These are phyloP conservation scores for Montipora efflorescens DNA, from an alignment of 64 coral and sea anemone species.

Conservation along the genomic window DNA sequence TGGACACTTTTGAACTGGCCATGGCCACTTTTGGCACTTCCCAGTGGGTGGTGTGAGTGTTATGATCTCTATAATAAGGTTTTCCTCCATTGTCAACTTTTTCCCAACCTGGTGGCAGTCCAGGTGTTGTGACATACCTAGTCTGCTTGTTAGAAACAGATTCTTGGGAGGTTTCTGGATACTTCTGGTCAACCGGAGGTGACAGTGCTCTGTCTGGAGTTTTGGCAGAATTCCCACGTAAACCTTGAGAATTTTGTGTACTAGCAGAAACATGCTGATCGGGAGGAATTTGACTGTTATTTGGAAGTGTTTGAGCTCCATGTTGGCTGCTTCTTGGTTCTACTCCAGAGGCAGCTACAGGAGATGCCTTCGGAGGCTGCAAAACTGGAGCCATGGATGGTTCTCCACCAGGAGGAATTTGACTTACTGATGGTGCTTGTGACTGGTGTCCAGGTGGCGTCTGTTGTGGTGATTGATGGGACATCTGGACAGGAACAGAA, in stretches of 20 bases:
- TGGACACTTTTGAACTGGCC: background rate
- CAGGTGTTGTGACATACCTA: constrained; percentile 50
- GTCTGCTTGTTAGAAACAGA: background rate
- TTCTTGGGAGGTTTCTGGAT: background rate
- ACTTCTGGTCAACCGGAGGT: background rate
- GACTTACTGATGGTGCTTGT: background rate
- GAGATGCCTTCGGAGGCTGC: background rate
- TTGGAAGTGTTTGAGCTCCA: background rate
- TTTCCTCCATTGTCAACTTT: constrained; percentile 61
- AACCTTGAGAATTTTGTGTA: background rate
- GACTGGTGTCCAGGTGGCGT: background rate
- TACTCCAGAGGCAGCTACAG: background rate
- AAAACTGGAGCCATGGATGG: background rate
- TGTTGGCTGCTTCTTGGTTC: background rate
- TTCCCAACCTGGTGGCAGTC: constrained; percentile 94
- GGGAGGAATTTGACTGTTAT: background rate
- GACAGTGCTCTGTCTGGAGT: background rate
- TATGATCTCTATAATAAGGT: constrained; percentile 89
- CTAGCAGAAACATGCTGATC: background rate
- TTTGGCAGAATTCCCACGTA: background rate
- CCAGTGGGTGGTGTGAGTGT: constrained; percentile 96
- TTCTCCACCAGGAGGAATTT: background rate
- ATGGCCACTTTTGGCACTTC: constrained; percentile 31
- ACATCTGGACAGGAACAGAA: background rate
- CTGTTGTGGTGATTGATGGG: background rate